Conservation (phyloP, 2,888 invertebrate genomes). For the Parnassius apollo region DNA sequence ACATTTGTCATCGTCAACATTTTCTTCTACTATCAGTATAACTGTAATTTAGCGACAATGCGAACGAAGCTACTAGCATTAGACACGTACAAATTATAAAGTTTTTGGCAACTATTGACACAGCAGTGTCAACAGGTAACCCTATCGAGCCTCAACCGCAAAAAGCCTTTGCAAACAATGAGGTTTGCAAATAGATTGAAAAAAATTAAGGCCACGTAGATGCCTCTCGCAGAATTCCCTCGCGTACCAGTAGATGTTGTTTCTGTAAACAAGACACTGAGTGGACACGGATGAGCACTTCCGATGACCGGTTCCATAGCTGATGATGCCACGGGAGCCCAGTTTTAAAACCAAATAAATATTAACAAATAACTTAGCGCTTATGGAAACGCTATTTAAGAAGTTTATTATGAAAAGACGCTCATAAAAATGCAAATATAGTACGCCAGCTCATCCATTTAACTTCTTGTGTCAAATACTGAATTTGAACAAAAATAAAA, state of each 20-base stretch:
- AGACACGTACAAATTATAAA: neutral
- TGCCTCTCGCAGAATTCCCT: constrained; percentile 65
- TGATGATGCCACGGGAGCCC: constrained; percentile 60
- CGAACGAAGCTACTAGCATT: neutral
- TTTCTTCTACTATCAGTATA: neutral
- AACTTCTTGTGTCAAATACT: constrained; percentile 3
- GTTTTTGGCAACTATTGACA: constrained; percentile 42
- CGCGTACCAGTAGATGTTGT: constrained; percentile 69
- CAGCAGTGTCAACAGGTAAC: constrained; percentile 60
- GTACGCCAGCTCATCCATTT: constrained; percentile 15
- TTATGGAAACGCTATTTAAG: constrained; percentile 11
- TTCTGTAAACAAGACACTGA: constrained; percentile 62
- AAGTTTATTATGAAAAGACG: constrained; percentile 20
- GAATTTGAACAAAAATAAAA: neutral
- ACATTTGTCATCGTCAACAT: neutral
- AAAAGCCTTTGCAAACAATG: constrained; percentile 63
- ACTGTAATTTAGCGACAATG: neutral
- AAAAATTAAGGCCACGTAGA: constrained; percentile 63
- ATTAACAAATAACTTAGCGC: constrained; percentile 12
- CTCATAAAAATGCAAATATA: constrained; percentile 28
- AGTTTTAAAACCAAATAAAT: constrained; percentile 28
- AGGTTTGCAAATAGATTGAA: constrained; percentile 52
- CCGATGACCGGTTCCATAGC: constrained; percentile 57
- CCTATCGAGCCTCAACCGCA: constrained; percentile 71
- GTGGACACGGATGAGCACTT: constrained; percentile 68